Evolutionary conservation across 2,797 vertebrate species (phyloP).

Genomic region (Okamejei kenojei): DNA sequence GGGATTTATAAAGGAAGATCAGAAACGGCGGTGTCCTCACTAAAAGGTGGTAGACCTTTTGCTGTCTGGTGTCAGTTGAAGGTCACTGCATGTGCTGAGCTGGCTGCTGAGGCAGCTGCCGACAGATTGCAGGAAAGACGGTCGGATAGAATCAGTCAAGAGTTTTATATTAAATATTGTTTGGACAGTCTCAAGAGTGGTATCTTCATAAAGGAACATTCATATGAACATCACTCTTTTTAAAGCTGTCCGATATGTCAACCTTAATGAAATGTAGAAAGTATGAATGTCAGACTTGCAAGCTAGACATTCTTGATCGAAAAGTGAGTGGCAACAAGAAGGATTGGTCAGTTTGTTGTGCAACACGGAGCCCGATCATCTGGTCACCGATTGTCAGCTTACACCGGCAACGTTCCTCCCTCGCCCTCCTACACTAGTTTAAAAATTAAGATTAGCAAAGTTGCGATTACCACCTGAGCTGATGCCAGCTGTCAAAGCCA

Average conservation of each 20-base stretch:
- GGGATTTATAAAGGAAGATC: not conserved
- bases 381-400: too few species aligned
- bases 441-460: not conserved
- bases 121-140: not conserved
- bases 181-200: constrained; percentile 22
- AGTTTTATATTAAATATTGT: constrained; percentile 33
- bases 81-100: not conserved
- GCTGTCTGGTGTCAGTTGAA: not conserved
- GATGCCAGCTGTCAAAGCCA: not conserved
- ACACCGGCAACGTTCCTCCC: too few species aligned
- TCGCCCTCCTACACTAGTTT: not conserved
- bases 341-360: not conserved
- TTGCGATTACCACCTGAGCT: not conserved
- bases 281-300: not conserved
- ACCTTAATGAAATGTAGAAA: constrained; percentile 22
- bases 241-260: constrained; percentile 31
- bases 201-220: constrained; percentile 15
- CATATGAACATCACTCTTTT: constrained; percentile 10
- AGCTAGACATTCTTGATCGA: not conserved
- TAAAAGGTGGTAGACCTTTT: not conserved
- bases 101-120: not conserved
- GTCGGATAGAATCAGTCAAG: not conserved
- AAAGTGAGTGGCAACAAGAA: not conserved
- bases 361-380: too few species aligned
- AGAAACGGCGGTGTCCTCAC: not conserved